Percentiles rank a stretch among this genome's conserved stretches.
phyloP scores from a whole-genome alignment of 2,888 invertebrate species.

The Lasioglossum zephyrum region DNA sequence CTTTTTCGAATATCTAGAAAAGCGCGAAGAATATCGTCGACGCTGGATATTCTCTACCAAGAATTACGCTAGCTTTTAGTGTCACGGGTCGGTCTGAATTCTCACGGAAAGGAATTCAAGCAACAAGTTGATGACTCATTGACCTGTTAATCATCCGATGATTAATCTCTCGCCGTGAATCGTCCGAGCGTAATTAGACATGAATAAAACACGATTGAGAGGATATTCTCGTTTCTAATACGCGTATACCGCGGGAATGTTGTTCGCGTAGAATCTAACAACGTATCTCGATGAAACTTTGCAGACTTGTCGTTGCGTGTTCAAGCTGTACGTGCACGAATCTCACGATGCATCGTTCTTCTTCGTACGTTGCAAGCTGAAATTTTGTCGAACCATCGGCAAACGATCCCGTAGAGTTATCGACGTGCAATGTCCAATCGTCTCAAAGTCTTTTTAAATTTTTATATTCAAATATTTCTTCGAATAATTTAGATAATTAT shows the following conservation, averaged over 20 bases:
- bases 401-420: neutral
- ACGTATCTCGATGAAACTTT: neutral
- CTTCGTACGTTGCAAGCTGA: neutral
- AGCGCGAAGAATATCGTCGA: neutral
- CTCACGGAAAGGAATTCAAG: neutral
- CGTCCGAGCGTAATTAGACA: neutral
- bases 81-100: neutral
- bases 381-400: neutral
- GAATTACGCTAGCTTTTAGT: neutral
- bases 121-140: constrained; percentile 4
- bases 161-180: neutral
- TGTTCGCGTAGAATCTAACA: neutral
- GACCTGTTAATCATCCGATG: neutral
- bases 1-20: neutral
- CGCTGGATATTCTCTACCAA: neutral
- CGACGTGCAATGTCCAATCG: neutral
- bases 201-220: neutral
- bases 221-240: neutral
- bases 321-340: too few relatives aligned
- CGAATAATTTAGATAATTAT: too few relatives aligned
- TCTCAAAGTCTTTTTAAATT: too few relatives aligned
- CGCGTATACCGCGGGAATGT: neutral
- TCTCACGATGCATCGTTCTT: too few relatives aligned
- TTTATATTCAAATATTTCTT: too few relatives aligned
- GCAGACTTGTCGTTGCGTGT: neutral